phyloP scores from a whole-genome alignment of 2,888 invertebrate genomes.

The Steinernema hermaphroditum region DNA sequence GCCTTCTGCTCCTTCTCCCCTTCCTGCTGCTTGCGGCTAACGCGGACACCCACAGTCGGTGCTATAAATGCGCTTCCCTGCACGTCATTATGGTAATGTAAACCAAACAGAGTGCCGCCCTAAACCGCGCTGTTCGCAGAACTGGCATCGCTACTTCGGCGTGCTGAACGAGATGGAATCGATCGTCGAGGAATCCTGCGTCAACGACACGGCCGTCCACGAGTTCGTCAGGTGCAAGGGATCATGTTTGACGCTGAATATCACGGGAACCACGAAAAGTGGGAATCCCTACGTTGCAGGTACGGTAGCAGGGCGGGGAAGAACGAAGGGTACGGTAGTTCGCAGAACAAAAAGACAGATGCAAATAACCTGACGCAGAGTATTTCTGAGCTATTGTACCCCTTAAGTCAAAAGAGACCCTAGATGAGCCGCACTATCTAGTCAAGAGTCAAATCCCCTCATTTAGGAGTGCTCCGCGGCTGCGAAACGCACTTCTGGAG shows the following conservation, averaged over 20 bases:
- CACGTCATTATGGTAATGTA: constrained; percentile 16
- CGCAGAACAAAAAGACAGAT: no score
- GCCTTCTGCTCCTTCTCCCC: background rate
- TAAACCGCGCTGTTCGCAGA: background rate
- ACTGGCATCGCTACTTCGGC: constrained; percentile 1
- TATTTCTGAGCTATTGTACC: no score
- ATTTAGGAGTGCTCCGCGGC: constrained; percentile 16
- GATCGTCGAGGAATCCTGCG: constrained; percentile 2
- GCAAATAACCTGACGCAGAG: no score
- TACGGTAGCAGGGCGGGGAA: no score
- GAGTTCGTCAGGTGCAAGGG: constrained; percentile 12
- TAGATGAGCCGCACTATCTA: no score
- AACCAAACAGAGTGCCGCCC: no score
- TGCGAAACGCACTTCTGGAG: constrained; percentile 19
- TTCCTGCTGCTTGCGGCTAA: background rate
- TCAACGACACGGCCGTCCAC: constrained; percentile 12
- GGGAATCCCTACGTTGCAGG: constrained; percentile 6
- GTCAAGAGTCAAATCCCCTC: background rate
- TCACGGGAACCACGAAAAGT: background rate
- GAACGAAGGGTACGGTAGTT: background rate
- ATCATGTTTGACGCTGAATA: constrained; percentile 17
- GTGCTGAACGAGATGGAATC: background rate
- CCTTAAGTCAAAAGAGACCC: no score
- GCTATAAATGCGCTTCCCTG: constrained; percentile 11
- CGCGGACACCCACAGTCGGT: background rate